These are phyloP conservation scores for Hippolais icterina DNA, from an alignment of 2,113 vertebrate species.

Conservation along the genomic window DNA sequence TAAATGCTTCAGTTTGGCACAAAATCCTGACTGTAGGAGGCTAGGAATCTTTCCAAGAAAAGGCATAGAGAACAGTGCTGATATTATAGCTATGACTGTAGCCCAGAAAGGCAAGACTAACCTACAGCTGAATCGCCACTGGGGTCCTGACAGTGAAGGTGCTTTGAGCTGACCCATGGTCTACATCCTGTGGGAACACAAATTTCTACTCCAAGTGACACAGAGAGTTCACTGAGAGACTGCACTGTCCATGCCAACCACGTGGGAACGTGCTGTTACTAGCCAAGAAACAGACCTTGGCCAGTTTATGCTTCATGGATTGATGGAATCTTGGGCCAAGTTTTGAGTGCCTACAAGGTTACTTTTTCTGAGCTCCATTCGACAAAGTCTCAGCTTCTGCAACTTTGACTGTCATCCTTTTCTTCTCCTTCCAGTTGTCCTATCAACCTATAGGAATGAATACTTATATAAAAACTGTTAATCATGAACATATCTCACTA, in stretches of 20 bases:
- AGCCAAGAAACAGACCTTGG: background rate
- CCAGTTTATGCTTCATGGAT: background rate
- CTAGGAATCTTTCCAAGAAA: background rate
- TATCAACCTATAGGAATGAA: background rate
- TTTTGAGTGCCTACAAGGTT: background rate
- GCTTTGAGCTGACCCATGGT: background rate
- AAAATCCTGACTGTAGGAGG: background rate
- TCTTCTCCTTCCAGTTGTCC: background rate
- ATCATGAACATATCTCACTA: background rate
- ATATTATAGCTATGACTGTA: background rate
- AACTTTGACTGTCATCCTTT: background rate
- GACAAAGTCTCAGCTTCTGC: background rate
- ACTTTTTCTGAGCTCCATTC: background rate
- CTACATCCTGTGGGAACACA: background rate
- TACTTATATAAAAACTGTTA: background rate
- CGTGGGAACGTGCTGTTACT: background rate
- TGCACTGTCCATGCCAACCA: background rate
- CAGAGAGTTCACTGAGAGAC: background rate
- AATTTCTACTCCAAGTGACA: background rate
- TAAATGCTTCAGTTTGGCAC: conserved; percentile 1
- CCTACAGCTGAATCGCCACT: background rate
- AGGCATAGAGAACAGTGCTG: background rate
- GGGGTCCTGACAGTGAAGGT: fast-evolving
- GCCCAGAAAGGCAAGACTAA: background rate
- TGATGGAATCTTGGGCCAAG: background rate